These are phyloP conservation scores for Sebastes hubbsi DNA, from an alignment of 2,797 vertebrate species.

Conservation along the genomic window DNA sequence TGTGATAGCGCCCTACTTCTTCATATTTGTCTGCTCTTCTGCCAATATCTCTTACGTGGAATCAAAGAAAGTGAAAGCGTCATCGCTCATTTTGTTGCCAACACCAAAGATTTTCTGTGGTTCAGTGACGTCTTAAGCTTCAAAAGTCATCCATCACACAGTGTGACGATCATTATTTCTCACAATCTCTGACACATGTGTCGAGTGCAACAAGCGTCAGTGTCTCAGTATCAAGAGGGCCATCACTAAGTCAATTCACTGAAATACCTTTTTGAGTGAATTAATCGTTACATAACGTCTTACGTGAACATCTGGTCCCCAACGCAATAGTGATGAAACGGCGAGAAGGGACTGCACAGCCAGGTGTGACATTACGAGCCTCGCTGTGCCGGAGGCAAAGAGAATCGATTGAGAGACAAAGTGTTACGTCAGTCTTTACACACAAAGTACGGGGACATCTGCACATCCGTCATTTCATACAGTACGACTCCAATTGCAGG, in stretches of 20 bases:
- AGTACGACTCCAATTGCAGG: not conserved
- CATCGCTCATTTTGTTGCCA: not conserved
- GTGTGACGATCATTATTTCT: not conserved
- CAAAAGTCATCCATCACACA: not conserved
- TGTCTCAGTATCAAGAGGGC: not conserved
- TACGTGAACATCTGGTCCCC: not conserved
- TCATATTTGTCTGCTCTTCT: not conserved
- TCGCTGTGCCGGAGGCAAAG: not conserved
- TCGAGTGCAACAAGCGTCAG: not conserved
- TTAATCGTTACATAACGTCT: constrained; percentile 3
- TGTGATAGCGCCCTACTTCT: not conserved
- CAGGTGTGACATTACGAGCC: constrained; percentile 26
- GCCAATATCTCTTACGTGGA: not conserved
- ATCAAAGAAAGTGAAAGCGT: not conserved
- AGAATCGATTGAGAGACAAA: constrained; percentile 25
- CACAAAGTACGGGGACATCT: not conserved
- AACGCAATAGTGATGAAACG: constrained; percentile 10
- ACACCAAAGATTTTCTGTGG: not conserved
- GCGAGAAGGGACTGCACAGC: not conserved
- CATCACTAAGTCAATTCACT: not conserved
- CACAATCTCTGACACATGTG: not conserved
- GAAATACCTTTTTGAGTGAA: not conserved
- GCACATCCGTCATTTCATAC: constrained; percentile 5
- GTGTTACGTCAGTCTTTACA: constrained; percentile 12
- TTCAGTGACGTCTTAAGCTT: not conserved